Percentiles rank a stretch among this genome's conserved stretches.
Conservation (phyloP, 2,113 vertebrate species). For the Cyanocitta stelleri region DNA sequence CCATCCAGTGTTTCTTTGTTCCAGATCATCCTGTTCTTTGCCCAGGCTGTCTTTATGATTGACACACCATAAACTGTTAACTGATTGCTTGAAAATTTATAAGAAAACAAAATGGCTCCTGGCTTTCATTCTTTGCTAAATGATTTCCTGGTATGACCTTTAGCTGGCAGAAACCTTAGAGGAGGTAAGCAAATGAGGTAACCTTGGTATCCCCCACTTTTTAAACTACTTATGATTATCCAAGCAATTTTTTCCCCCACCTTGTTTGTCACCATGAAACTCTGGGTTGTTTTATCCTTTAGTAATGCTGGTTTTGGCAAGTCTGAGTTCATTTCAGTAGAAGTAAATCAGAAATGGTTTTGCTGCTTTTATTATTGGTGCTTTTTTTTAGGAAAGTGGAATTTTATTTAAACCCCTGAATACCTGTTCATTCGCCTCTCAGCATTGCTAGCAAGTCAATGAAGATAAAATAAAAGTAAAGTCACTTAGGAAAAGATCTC, state of each 20-base stretch:
- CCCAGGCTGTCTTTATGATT: not conserved
- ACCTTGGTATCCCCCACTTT: not conserved
- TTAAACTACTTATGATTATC: not conserved
- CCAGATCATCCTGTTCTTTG: not conserved
- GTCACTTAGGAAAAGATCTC: not conserved
- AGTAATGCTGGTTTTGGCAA: not conserved
- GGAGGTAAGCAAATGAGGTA: not conserved
- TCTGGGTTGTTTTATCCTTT: not conserved
- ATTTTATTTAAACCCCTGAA: not conserved
- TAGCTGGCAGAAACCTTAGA: not conserved
- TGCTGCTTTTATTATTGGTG: not conserved
- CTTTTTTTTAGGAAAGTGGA: not conserved
- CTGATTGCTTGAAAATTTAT: not conserved
- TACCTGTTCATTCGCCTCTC: not conserved
- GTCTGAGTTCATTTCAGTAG: not conserved
- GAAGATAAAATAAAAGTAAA: not conserved
- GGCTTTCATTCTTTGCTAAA: not conserved
- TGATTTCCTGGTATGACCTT: not conserved
- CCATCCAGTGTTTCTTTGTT: not conserved
- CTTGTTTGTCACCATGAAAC: not conserved
- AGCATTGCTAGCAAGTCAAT: not conserved
- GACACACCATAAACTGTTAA: not conserved
- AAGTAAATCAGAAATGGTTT: not conserved
- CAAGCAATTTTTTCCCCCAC: not conserved
- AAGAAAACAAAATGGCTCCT: not conserved